Base-by-base conservation (phyloP, 2,113 vertebrate genomes). In the Sturnira hondurensis region DNA sequence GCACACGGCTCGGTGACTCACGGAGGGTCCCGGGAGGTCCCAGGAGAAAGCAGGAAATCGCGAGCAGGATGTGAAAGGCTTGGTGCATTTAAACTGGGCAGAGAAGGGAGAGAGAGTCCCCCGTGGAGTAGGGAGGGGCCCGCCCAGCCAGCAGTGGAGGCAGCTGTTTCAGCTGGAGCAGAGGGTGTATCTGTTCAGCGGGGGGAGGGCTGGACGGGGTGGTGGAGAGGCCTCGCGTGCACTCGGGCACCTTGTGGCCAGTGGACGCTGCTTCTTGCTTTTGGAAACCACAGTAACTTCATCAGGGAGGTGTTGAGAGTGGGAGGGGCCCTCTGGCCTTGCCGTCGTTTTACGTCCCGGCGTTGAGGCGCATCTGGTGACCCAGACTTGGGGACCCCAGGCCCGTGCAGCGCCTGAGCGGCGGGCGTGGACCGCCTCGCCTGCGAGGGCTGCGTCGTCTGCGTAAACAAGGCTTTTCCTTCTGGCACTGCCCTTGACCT, bases 401-500 rank as follows among this genome's bases (percentile, higher is more conserved):
- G 47, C 78, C 24, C 7, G 20, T 0, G 2, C 13, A n/a, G 56
- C 38, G 67, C 74, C 36, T 61, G 28, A 4, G 0, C n/a, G 12
- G 1, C 33, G 14, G 12, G 1, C 33, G 14, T 0, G 10, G 10
- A 13, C 3, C 0, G 7, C 65, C 33, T n/a, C 22, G 12, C 63
- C 65, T 47, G 22, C 4, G 2, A 13, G n/a, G 15, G 11, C 54
- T 1, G 7, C 16, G 5, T 36, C 16, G 5, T 36, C 78, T 68
- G 2, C 4, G 3, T 58, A 38, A 85, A 70, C 19, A 61, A 73
- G 52, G 12, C 52, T 90, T 36, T 63, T 80, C 54, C 89, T 77
- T 70, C 61, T 38, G 90, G 52, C 3, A 3, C 84, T 45, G 65
- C 87, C 94, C 90, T 73, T 71, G 86, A 7, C 80, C 91, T n/a